Evolutionary conservation across 2,888 invertebrate species (phyloP).

Genomic region (Timema cristinae): DNA sequence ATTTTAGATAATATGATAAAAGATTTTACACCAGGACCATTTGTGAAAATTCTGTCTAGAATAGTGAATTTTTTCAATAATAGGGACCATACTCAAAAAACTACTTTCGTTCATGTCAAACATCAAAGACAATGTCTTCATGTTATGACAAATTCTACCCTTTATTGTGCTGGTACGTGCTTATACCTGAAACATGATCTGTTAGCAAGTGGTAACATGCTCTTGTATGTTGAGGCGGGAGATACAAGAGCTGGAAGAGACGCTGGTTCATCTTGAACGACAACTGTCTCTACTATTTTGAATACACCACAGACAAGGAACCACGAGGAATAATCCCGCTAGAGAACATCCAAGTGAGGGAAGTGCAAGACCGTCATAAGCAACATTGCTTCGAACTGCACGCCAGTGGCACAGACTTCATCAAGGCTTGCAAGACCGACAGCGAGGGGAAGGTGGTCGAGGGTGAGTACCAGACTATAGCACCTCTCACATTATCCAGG

Average conservation of each 20-base stretch:
- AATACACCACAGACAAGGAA: slow-evolving; percentile 97
- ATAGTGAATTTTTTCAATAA: no score
- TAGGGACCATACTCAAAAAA: no score
- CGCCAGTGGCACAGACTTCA: slow-evolving; percentile 68
- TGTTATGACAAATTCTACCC: no score
- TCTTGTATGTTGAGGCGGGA: slow-evolving; percentile 53
- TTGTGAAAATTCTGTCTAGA: no score
- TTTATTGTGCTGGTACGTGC: no score
- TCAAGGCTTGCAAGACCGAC: slow-evolving; percentile 89
- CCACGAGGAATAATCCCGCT: slow-evolving; percentile 97
- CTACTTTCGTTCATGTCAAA: no score
- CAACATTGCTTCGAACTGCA: slow-evolving; percentile 95
- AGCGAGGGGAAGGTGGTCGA: slow-evolving; percentile 89
- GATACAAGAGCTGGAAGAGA: slow-evolving; percentile 98
- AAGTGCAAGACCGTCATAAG: slow-evolving; percentile 85
- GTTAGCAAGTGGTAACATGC: no score
- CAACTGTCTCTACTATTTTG: slow-evolving; percentile 98
- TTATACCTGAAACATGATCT: no score
- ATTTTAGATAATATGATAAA: no score
- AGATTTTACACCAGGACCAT: no score
- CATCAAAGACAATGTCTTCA: no score
- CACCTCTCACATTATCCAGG: background rate
- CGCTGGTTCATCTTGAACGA: slow-evolving; percentile 99
- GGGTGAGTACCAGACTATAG: slow-evolving; percentile 52
- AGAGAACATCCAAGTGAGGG: slow-evolving; percentile 76